Base-by-base conservation (phyloP, 2,113 vertebrate species). In the Theristicus caerulescens region DNA sequence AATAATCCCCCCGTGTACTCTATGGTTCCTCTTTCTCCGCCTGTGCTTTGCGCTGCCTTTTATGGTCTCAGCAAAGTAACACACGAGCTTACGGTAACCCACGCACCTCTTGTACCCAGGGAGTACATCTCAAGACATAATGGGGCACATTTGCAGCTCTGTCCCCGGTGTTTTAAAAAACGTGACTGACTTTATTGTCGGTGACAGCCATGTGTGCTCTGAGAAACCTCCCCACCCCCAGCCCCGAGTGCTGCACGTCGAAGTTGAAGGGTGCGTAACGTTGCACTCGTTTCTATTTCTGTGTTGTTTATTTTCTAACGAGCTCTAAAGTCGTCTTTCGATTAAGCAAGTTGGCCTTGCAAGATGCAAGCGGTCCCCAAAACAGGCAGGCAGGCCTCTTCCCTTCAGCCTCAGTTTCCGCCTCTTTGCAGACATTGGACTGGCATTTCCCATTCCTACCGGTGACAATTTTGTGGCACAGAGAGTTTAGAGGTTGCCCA, bases 151-250 rank as follows among this genome's bases (percentile, higher is more conserved):
- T 93, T 97, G 93, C 86, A 95, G 49, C 81, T 94, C 70, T 6
- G 52, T 96, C 82, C 85, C 79, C 82, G 55, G 76, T 92, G 73
- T 59, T 90, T 95, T 93, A 93, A 77, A 95, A 95, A 96, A 96
- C 55, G 90, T 93, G 95, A 96, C 95, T 97, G 90, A 93, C 80
- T 86, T 89, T 85, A 67, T 34, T 88, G 86, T 96, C 91, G 80
- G 61, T 82, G 91, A 88, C 80, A 94, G 67, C 93, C 54, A 3
- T 40, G 77, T 83, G n/a, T n/a, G 64, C 49, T 58, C 71, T 84
- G 62, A 96, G 88, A 96, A 92, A 13, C 80, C 58, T 93, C 58
- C 84, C 88, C 87, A n/a, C 86, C 94, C 78, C 84, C 89, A 52
- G 72, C 76, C 38, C 51, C 1, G 1, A 79, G 88, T 54, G 27